Percentiles rank a stretch among this genome's conserved stretches.
Conservation (phyloP, 2,888 invertebrate species). For the Hirtodrosophila confusa region DNA sequence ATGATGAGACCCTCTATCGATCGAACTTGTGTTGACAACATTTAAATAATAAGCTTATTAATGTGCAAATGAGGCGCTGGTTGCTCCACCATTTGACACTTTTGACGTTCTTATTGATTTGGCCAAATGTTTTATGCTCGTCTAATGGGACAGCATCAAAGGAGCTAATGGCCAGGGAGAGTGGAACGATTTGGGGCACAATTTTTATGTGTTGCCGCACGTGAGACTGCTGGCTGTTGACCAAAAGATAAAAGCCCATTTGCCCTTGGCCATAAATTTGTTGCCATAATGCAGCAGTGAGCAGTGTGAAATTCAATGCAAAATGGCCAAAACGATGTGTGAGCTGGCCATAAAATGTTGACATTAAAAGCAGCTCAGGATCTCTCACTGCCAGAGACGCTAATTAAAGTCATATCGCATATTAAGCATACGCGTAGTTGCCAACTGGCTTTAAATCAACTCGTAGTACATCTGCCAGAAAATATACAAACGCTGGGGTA, state of each 20-base stretch:
- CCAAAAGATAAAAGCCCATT: constrained; percentile 58
- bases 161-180: constrained; percentile 50
- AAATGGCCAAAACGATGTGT: constrained; percentile 50
- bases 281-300: constrained; percentile 42
- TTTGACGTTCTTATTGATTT: constrained; percentile 54
- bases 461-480: too few relatives aligned
- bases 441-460: constrained; percentile 29
- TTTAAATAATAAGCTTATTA: constrained; percentile 69
- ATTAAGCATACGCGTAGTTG: constrained; percentile 49
- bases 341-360: constrained; percentile 57
- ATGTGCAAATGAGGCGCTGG: constrained; percentile 66
- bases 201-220: constrained; percentile 45
- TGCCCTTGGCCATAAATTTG: constrained; percentile 56
- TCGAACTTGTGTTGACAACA: constrained; percentile 42
- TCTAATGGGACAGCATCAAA: constrained; percentile 52
- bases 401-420: constrained; percentile 64
- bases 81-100: constrained; percentile 56
- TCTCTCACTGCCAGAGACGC: constrained; percentile 38
- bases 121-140: constrained; percentile 44
- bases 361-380: constrained; percentile 54
- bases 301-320: constrained; percentile 54
- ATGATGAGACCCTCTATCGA: constrained; percentile 5
- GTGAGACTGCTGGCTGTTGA: constrained; percentile 42
- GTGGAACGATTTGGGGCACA: constrained; percentile 45
- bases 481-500: not conserved